phyloP scores from a whole-genome alignment of 2,888 invertebrate species.

The Spodoptera exigua region DNA sequence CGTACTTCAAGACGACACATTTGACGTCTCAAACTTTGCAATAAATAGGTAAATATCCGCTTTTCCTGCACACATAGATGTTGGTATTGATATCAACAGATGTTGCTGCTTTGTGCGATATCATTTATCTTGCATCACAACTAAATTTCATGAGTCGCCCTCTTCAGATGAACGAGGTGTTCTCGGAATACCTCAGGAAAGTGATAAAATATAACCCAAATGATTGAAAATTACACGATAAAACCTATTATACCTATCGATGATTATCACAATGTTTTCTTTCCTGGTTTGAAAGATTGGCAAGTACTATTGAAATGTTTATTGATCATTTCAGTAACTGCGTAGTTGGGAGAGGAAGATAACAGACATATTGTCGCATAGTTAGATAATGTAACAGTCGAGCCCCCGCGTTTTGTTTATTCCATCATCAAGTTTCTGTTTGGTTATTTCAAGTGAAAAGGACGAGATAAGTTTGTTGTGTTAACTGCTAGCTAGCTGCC shows the following conservation, averaged over 20 bases:
- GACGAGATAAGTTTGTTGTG: slow-evolving; percentile 64
- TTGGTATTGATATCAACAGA: neutral
- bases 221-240: slow-evolving; percentile 24
- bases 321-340: slow-evolving; percentile 49
- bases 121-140: slow-evolving; percentile 29
- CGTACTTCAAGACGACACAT: slow-evolving; percentile 7
- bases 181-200: slow-evolving; percentile 21
- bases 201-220: slow-evolving; percentile 27
- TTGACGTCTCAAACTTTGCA: neutral
- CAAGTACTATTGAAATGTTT: slow-evolving; percentile 18
- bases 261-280: slow-evolving; percentile 9
- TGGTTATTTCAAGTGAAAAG: slow-evolving; percentile 63
- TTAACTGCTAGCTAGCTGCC: slow-evolving; percentile 38
- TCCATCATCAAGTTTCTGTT: slow-evolving; percentile 64
- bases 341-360: slow-evolving; percentile 57
- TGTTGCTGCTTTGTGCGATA: slow-evolving; percentile 30
- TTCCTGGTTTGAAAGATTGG: slow-evolving; percentile 6
- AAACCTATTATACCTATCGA: neutral
- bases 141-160: slow-evolving; percentile 20
- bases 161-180: slow-evolving; percentile 21
- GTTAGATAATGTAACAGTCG: slow-evolving; percentile 68
- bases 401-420: slow-evolving; percentile 71
- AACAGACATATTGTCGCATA: slow-evolving; percentile 57
- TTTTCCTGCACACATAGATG: too few species aligned
- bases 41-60: too few species aligned